Evolutionary conservation across 1,140 invertebrate species (phyloP).

Genomic region (Lordiphosa stackelbergi): DNA sequence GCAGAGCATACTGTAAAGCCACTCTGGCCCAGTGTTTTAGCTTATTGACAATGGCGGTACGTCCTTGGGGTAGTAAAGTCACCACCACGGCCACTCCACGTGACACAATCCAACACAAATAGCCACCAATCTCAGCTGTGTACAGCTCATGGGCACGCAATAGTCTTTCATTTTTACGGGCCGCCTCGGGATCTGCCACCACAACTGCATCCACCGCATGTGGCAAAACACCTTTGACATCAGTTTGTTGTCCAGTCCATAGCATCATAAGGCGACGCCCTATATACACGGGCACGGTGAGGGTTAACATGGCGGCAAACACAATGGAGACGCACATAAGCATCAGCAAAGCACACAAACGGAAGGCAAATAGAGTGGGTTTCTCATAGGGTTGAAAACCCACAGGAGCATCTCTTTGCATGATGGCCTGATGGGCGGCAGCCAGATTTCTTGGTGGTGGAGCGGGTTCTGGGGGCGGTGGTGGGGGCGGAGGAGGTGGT

Average conservation of each 20-base stretch:
- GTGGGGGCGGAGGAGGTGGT: conserved; percentile 75
- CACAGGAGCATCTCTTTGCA: conserved; percentile 86
- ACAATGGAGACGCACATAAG: conserved; percentile 92
- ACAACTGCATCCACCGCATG: conserved; percentile 1
- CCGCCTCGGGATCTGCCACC: conserved; percentile 35
- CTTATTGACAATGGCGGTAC: conserved; percentile 85
- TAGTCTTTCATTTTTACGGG: conserved; percentile 79
- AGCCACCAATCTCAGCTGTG: conserved; percentile 92
- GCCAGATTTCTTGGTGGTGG: conserved; percentile 80
- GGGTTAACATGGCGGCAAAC: conserved; percentile 78
- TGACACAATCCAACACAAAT: conserved; percentile 93
- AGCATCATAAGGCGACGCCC: conserved; percentile 92
- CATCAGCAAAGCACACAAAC: conserved; percentile 86
- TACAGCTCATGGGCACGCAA: conserved; percentile 94
- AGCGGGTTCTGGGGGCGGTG: conserved; percentile 59
- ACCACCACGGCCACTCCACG: conserved; percentile 87
- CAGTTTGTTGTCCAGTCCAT: conserved; percentile 80
- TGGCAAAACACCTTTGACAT: background rate
- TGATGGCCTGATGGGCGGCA: conserved; percentile 87
- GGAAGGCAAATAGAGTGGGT: conserved; percentile 89
- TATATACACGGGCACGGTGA: conserved; percentile 91
- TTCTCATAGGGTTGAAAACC: conserved; percentile 92
- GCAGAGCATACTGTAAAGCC: conserved; percentile 83
- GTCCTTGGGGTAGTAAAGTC: conserved; percentile 92
- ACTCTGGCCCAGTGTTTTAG: conserved; percentile 86